A percentile compares a stretch with the other conserved stretches of the same genome.
Conservation (phyloP, 2,888 invertebrate genomes). For the Gonocerus acuteangulatus region DNA sequence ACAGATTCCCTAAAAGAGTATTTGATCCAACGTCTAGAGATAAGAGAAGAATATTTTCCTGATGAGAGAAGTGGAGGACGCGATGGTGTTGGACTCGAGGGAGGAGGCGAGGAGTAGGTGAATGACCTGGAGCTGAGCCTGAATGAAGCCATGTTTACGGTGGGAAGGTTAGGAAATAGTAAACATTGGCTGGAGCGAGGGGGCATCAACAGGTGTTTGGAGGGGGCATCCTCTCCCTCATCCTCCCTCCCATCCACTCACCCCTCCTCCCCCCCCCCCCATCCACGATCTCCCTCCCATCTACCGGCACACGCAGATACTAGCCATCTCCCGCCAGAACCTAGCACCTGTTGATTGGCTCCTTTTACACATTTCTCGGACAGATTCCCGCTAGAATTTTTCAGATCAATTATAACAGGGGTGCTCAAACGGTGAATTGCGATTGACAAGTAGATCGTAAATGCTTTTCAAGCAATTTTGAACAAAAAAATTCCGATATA, state of each 20-base stretch:
- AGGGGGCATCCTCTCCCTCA: neutral
- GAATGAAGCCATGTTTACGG: conserved; percentile 22
- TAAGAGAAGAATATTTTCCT: too few relatives aligned
- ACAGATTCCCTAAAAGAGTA: too few relatives aligned
- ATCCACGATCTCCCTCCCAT: neutral
- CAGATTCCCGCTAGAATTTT: too few relatives aligned
- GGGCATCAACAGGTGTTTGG: conserved; percentile 3
- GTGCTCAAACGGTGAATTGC: too few relatives aligned
- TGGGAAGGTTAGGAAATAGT: conserved; percentile 5
- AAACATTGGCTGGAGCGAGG: neutral
- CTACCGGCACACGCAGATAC: neutral
- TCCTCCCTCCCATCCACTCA: neutral
- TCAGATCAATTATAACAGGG: too few relatives aligned
- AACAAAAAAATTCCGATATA: too few relatives aligned
- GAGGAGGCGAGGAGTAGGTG: neutral
- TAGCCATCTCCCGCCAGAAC: neutral
- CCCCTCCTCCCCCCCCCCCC: neutral
- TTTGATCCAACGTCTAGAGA: too few relatives aligned
- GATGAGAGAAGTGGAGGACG: too few relatives aligned
- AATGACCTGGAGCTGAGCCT: neutral
- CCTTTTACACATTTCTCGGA: too few relatives aligned
- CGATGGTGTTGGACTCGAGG: too few relatives aligned
- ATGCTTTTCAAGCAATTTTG: too few relatives aligned
- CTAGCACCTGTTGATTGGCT: neutral
- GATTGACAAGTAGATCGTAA: too few relatives aligned